Evolutionary conservation across 2,113 vertebrate species (phyloP).

Genomic region (Tetrax tetrax): DNA sequence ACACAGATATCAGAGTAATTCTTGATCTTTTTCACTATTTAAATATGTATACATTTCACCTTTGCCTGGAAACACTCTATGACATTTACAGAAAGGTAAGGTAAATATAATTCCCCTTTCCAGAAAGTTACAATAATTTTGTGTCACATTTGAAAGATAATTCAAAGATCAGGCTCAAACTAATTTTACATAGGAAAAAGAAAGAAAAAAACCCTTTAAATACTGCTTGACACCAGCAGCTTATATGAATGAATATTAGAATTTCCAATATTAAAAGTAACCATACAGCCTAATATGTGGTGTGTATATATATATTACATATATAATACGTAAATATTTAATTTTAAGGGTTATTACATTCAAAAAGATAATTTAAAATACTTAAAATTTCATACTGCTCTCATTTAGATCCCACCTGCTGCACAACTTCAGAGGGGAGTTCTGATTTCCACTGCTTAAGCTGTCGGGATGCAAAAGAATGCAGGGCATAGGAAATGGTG

Average conservation of each 20-base stretch:
- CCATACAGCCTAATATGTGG: background rate
- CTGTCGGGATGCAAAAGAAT: conserved; percentile 94
- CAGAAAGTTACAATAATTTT: conserved; percentile 4
- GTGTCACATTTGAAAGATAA: background rate
- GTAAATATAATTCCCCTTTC: background rate
- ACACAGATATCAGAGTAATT: background rate
- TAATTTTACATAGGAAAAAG: background rate
- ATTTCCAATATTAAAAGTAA: background rate
- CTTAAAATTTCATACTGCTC: background rate
- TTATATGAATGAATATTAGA: background rate
- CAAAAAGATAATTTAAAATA: background rate
- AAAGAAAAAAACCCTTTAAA: background rate
- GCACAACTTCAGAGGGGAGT: conserved; percentile 86
- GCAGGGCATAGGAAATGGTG: conserved; percentile 88
- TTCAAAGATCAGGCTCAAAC: background rate
- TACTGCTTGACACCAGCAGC: background rate
- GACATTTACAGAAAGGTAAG: conserved; percentile 28
- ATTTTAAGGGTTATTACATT: accelerated
- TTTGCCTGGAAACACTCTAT: background rate
- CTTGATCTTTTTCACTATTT: background rate
- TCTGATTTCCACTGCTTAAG: conserved; percentile 91
- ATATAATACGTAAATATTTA: background rate
- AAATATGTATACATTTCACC: background rate
- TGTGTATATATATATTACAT: too few relatives aligned
- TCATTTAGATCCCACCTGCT: conserved; percentile 82